A percentile compares a stretch with the other conserved stretches of the same genome.
These are phyloP conservation scores for Drosophila subobscura DNA, from an alignment of 1,140 invertebrate species.

Conservation along the genomic window DNA sequence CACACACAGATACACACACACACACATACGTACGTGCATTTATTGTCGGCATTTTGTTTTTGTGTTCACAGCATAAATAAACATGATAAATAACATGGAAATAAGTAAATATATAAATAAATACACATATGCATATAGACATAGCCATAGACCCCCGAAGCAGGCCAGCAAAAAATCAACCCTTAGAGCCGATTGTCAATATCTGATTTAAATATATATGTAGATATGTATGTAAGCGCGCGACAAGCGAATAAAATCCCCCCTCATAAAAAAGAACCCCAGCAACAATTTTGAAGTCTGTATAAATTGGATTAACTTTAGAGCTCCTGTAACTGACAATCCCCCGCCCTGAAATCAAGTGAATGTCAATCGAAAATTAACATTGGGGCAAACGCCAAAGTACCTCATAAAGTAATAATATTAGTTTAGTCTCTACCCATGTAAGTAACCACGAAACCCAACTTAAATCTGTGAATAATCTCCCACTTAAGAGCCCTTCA, in stretches of 20 bases:
- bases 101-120: conserved; percentile 41
- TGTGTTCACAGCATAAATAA: conserved; percentile 72
- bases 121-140: conserved; percentile 41
- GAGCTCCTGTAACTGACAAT: conserved; percentile 63
- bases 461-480: conserved; percentile 39
- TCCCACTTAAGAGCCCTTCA: not conserved
- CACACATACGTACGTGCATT: conserved; percentile 29
- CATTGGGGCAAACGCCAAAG: conserved; percentile 10
- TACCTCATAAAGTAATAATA: conserved; percentile 34
- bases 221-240: conserved; percentile 14
- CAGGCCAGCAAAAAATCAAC: conserved; percentile 8
- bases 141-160: conserved; percentile 10
- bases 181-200: conserved; percentile 49
- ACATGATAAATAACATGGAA: conserved; percentile 58
- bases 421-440: conserved; percentile 55
- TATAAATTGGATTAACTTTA: conserved; percentile 29
- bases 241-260: conserved; percentile 8
- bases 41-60: conserved; percentile 72
- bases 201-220: not conserved
- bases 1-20: conserved; percentile 33
- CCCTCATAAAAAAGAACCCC: not conserved
- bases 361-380: conserved; percentile 35
- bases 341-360: conserved; percentile 13
- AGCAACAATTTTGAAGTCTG: conserved; percentile 27
- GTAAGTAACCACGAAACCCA: conserved; percentile 40